phyloP scores from a whole-genome alignment of 2,888 invertebrate species.

The Sminthurinus aureus region DNA sequence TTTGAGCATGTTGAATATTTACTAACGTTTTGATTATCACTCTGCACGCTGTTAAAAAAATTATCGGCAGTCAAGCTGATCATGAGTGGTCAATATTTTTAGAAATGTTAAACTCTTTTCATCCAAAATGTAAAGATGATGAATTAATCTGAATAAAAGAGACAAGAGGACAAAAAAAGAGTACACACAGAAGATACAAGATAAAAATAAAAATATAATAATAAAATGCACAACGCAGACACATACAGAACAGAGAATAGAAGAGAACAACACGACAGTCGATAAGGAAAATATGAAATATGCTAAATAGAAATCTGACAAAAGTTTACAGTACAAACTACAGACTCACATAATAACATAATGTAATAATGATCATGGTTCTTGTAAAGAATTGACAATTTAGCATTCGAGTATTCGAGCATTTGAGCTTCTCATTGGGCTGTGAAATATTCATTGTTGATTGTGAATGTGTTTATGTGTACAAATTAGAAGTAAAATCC shows the following conservation, averaged over 20 bases:
- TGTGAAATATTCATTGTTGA: background rate
- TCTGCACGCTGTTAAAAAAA: background rate
- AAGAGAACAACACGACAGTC: background rate
- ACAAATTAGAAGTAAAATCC: background rate
- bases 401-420: too few species aligned
- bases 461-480: background rate
- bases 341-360: too few species aligned
- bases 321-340: background rate
- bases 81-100: background rate
- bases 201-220: too few species aligned
- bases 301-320: background rate
- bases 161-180: too few species aligned
- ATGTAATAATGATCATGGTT: too few species aligned
- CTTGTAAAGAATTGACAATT: constrained; percentile 12
- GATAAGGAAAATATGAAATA: background rate
- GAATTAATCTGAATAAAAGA: too few species aligned
- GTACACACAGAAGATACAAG: too few species aligned
- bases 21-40: background rate
- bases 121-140: too few species aligned
- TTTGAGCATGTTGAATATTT: background rate
- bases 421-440: background rate
- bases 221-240: too few species aligned
- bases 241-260: background rate
- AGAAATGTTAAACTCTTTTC: too few species aligned
- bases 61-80: background rate